phyloP scores from a whole-genome alignment of 2,113 vertebrate species.

The Stomatorhinus ivindoensis region DNA sequence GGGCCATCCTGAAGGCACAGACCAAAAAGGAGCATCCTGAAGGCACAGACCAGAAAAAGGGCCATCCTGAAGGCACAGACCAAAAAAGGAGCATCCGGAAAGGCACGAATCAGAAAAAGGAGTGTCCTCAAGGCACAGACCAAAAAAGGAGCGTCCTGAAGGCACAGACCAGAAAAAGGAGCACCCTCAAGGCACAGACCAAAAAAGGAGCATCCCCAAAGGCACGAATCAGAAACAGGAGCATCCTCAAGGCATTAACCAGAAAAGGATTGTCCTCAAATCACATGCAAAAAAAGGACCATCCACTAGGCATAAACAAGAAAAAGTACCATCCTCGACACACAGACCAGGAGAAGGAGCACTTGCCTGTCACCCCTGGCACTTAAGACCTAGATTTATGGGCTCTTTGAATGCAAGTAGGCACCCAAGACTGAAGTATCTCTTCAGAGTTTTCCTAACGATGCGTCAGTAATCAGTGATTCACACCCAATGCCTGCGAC shows the following conservation, averaged over 20 bases:
- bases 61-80: too few species aligned
- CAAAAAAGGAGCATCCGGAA: background rate
- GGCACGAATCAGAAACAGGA: too few species aligned
- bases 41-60: background rate
- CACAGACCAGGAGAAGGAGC: background rate
- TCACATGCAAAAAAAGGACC: too few species aligned
- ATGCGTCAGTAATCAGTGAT: constrained; percentile 19
- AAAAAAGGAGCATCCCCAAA: background rate
- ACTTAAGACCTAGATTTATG: background rate
- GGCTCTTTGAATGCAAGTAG: background rate
- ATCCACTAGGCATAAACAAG: too few species aligned
- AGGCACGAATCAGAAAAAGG: background rate
- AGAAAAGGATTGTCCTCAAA: too few species aligned
- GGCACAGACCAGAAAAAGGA: too few species aligned
- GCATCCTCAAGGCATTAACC: too few species aligned
- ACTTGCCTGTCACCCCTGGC: background rate
- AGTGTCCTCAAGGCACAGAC: background rate
- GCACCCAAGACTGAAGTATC: background rate
- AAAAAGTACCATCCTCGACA: too few species aligned
- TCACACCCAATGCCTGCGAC: background rate
- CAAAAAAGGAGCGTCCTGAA: background rate
- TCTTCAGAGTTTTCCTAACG: constrained; percentile 12
- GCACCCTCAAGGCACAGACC: background rate
- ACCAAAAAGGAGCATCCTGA: background rate
- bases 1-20: background rate